phyloP scores from a whole-genome alignment of 2,888 invertebrate species.

The Trachelus iudaicus region DNA sequence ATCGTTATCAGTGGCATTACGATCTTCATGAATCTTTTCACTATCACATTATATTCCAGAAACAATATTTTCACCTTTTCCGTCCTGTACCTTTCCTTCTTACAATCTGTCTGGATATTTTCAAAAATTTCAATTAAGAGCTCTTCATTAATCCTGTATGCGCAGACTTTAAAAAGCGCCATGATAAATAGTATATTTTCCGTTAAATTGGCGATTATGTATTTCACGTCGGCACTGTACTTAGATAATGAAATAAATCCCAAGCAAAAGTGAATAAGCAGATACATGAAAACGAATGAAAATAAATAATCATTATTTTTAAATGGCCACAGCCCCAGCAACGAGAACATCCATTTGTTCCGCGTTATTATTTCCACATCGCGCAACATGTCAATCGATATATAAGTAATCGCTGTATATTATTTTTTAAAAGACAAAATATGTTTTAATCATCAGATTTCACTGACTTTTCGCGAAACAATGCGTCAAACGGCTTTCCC shows the following conservation, averaged over 20 bases:
- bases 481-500: too few relatives aligned
- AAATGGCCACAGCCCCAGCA: constrained; percentile 11
- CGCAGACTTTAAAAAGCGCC: background rate
- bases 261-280: too few relatives aligned
- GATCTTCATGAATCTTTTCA: constrained; percentile 5
- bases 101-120: background rate
- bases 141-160: background rate
- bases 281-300: too few relatives aligned
- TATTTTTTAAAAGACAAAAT: background rate
- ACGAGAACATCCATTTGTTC: constrained; percentile 8
- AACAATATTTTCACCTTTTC: background rate
- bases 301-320: constrained; percentile 3
- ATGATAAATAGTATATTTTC: background rate
- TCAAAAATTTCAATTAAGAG: background rate
- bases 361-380: constrained; percentile 1
- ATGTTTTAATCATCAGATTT: too few relatives aligned
- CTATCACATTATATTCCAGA: constrained; percentile 7
- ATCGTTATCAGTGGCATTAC: background rate
- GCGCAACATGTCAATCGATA: too few relatives aligned
- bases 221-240: too few relatives aligned
- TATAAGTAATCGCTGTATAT: background rate
- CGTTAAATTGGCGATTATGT: too few relatives aligned
- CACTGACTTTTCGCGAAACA: too few relatives aligned
- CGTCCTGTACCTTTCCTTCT: too few relatives aligned
- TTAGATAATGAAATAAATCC: too few relatives aligned